phyloP scores from a whole-genome alignment of 2,797 vertebrate species.

The Gallinago stenura region DNA sequence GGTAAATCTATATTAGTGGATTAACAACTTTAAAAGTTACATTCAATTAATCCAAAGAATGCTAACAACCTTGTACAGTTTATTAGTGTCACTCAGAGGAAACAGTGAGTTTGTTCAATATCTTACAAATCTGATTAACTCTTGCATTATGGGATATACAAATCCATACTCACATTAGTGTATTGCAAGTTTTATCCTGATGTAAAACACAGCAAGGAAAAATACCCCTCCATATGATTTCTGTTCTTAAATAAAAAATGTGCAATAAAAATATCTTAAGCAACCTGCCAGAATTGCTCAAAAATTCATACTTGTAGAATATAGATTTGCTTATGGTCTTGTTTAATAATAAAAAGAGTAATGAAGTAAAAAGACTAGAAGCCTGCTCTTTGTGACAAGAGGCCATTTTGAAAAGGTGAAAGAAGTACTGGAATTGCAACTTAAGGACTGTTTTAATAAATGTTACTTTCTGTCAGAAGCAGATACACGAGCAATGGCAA shows the following conservation, averaged over 20 bases:
- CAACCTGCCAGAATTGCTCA: neutral
- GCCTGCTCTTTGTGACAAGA: neutral
- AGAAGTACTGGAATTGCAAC: neutral
- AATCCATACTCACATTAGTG: conserved; percentile 37
- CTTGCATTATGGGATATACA: conserved; percentile 48
- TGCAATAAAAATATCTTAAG: neutral
- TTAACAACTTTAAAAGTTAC: conserved; percentile 86
- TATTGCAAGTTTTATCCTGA: neutral
- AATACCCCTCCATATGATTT: neutral
- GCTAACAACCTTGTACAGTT: conserved; percentile 58
- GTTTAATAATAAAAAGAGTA: neutral
- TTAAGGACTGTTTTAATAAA: conserved; percentile 50
- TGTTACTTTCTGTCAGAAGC: conserved; percentile 85
- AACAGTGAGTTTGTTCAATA: conserved; percentile 53
- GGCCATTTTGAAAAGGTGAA: neutral
- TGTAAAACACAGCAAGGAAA: conserved; percentile 20
- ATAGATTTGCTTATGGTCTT: neutral
- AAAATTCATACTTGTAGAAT: neutral
- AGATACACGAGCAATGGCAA: conserved; percentile 92
- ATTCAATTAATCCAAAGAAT: conserved; percentile 83
- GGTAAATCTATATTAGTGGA: conserved; percentile 86
- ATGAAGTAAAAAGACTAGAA: neutral
- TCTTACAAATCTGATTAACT: conserved; percentile 69
- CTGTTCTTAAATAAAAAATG: neutral
- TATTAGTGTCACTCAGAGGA: conserved; percentile 58